These are phyloP conservation scores for Polietes domitor DNA, from an alignment of 2,888 invertebrate species.

Conservation along the genomic window DNA sequence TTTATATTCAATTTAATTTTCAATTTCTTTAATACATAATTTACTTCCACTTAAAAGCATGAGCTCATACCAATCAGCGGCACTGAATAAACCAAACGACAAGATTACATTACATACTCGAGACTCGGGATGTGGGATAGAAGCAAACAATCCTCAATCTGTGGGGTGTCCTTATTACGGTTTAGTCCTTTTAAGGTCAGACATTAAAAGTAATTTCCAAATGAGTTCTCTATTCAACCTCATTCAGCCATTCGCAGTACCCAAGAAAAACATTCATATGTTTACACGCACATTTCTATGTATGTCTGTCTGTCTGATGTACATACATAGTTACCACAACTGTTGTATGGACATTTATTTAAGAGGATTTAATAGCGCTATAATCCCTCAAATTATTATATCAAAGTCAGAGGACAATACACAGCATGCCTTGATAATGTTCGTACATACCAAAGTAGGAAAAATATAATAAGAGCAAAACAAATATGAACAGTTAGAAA, in stretches of 20 bases:
- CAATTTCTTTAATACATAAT: neutral
- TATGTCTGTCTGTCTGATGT: neutral
- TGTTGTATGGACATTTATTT: constrained; percentile 62
- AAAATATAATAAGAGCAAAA: constrained; percentile 52
- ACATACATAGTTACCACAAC: constrained; percentile 43
- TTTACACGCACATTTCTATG: neutral
- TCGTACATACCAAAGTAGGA: neutral
- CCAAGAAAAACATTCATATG: neutral
- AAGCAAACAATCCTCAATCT: constrained; percentile 25
- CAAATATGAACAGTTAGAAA: neutral
- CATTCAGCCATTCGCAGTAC: constrained; percentile 26
- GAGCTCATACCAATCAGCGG: neutral
- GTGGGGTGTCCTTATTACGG: constrained; percentile 58
- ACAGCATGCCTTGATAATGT: constrained; percentile 53
- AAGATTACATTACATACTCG: neutral
- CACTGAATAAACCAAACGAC: neutral
- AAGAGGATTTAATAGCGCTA: constrained; percentile 67
- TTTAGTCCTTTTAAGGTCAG: constrained; percentile 60
- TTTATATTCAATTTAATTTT: too few relatives aligned
- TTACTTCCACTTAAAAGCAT: neutral
- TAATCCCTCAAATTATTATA: constrained; percentile 66
- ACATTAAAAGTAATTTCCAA: constrained; percentile 62
- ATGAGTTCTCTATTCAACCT: constrained; percentile 59
- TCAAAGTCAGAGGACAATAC: constrained; percentile 64
- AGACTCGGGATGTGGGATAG: constrained; percentile 36